A percentile compares a stretch with the other conserved stretches of the same genome.
Evolutionary conservation across 2,888 invertebrate species (phyloP).

Genomic region (Apotomis betuletana): DNA sequence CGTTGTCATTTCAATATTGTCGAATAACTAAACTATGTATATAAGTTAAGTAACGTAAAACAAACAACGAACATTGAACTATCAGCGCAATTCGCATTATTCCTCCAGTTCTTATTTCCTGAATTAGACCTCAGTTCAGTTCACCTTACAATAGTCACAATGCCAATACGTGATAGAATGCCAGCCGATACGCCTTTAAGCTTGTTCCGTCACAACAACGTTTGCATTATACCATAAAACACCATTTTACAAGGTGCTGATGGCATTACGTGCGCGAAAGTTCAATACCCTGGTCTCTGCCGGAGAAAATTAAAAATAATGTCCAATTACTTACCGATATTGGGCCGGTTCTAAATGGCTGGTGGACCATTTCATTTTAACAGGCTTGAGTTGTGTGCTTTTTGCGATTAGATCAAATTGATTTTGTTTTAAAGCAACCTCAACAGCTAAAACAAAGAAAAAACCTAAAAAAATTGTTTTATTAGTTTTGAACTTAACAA

Average conservation of each 20-base stretch:
- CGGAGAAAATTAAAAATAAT: constrained; percentile 58
- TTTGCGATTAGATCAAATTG: constrained; percentile 31
- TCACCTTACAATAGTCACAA: neutral
- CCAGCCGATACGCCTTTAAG: constrained; percentile 29
- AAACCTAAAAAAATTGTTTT: too few species aligned
- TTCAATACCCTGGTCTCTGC: constrained; percentile 48
- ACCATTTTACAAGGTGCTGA: constrained; percentile 52
- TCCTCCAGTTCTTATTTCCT: constrained; percentile 8
- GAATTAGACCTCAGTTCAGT: constrained; percentile 18
- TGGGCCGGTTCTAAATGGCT: constrained; percentile 32
- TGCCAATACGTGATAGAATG: constrained; percentile 38
- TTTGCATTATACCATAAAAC: constrained; percentile 52
- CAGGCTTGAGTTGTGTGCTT: constrained; percentile 28
- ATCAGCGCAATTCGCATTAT: neutral
- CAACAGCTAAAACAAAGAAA: too few species aligned
- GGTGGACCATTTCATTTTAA: constrained; percentile 26
- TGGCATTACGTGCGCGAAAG: constrained; percentile 49
- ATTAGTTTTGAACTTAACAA: too few species aligned
- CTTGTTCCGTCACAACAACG: constrained; percentile 45
- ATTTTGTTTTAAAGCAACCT: constrained; percentile 11
- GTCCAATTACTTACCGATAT: constrained; percentile 47
- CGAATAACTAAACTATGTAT: too few species aligned
- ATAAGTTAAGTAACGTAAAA: neutral
- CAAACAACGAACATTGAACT: neutral
- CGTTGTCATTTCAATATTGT: too few species aligned